phyloP scores from a whole-genome alignment of 2,888 invertebrate genomes.

The Panopea generosa region DNA sequence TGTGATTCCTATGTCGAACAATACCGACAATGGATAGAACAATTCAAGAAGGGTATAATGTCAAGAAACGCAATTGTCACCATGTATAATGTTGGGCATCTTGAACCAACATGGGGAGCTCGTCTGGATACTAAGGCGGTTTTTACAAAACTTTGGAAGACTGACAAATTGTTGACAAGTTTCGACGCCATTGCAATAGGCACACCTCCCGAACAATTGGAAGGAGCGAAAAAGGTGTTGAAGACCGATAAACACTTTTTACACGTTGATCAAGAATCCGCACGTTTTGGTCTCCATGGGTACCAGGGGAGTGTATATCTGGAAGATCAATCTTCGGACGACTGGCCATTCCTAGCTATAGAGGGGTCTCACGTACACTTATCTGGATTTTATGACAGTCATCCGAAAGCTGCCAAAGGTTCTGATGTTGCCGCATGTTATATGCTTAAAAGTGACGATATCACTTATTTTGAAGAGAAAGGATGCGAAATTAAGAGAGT shows the following conservation, averaged over 20 bases:
- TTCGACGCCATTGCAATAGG: slow-evolving; percentile 81
- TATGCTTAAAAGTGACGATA: slow-evolving; percentile 55
- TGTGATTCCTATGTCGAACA: slow-evolving; percentile 12
- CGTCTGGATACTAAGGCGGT: slow-evolving; percentile 73
- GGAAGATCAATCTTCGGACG: slow-evolving; percentile 69
- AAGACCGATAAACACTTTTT: slow-evolving; percentile 73
- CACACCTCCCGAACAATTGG: slow-evolving; percentile 77
- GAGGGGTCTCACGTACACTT: slow-evolving; percentile 69
- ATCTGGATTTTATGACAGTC: slow-evolving; percentile 59
- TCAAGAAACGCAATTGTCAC: slow-evolving; percentile 69
- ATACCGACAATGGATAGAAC: slow-evolving; percentile 17
- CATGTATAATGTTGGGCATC: slow-evolving; percentile 73
- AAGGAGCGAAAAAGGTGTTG: slow-evolving; percentile 54
- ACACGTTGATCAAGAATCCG: too few relatives aligned
- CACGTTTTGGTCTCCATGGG: slow-evolving; percentile 73
- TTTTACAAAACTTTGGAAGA: slow-evolving; percentile 80
- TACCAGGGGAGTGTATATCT: slow-evolving; percentile 77
- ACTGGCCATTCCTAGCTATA: slow-evolving; percentile 71
- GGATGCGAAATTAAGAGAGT: too few relatives aligned
- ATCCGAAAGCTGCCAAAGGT: slow-evolving; percentile 42
- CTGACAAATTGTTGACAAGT: slow-evolving; percentile 77
- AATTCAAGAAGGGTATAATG: slow-evolving; percentile 1
- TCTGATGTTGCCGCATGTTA: slow-evolving; percentile 55
- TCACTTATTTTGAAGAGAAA: slow-evolving; percentile 64
- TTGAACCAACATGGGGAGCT: slow-evolving; percentile 75